These are phyloP conservation scores for Xestobium rufovillosum DNA, from an alignment of 2,888 invertebrate species.

Conservation along the genomic window DNA sequence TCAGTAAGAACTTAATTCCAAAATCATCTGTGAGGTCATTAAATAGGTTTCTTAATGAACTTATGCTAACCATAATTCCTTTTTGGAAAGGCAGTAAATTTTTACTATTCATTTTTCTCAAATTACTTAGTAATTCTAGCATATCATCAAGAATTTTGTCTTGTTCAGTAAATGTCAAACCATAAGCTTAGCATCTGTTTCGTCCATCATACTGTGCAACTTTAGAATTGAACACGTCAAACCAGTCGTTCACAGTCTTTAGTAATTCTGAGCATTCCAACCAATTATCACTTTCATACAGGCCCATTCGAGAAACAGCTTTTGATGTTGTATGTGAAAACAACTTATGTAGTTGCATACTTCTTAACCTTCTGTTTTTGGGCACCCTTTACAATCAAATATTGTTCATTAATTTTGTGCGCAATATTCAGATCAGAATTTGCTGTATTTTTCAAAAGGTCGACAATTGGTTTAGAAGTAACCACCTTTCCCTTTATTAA, in stretches of 20 bases:
- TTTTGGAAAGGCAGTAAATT: conserved; percentile 24
- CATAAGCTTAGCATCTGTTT: conserved; percentile 20
- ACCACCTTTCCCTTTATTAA: conserved; percentile 17
- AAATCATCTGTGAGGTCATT: conserved; percentile 14
- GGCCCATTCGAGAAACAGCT: conserved; percentile 21
- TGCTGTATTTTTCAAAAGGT: too few species aligned
- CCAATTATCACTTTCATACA: too few species aligned
- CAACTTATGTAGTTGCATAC: conserved; percentile 24
- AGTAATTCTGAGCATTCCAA: conserved; percentile 13
- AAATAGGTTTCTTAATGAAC: conserved; percentile 15
- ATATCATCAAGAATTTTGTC: conserved; percentile 21
- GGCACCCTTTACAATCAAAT: conserved; percentile 15
- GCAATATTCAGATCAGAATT: too few species aligned
- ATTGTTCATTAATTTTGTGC: conserved; percentile 1
- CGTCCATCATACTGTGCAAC: conserved; percentile 19
- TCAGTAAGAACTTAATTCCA: conserved; percentile 17
- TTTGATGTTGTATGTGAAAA: conserved; percentile 26
- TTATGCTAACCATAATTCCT: conserved; percentile 21
- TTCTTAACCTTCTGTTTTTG: conserved; percentile 24
- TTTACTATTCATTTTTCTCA: conserved; percentile 16
- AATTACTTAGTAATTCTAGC: conserved; percentile 12
- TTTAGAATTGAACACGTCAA: conserved; percentile 23
- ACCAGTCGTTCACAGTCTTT: conserved; percentile 19
- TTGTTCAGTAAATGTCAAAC: conserved; percentile 21
- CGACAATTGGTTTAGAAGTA: conserved; percentile 19